Conservation (phyloP, 2,888 invertebrate genomes). For the Sarcophaga rosellei region DNA sequence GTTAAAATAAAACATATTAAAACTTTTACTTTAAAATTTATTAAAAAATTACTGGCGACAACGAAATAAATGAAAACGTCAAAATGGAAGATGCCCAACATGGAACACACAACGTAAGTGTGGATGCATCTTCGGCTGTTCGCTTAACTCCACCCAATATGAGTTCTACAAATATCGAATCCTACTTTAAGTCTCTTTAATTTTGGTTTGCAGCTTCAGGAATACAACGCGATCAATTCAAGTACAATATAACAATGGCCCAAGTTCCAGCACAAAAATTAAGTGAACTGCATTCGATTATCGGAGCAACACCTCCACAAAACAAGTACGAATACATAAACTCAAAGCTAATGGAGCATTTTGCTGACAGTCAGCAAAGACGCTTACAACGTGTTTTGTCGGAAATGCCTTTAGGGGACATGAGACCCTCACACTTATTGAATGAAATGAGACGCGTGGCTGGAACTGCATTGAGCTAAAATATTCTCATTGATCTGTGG, state of each 20-base stretch:
- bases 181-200: slow-evolving; percentile 49
- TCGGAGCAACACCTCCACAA: slow-evolving; percentile 27
- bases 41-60: background rate
- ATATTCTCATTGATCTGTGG: too few relatives aligned
- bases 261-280: slow-evolving; percentile 38
- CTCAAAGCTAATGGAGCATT: slow-evolving; percentile 21
- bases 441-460: too few relatives aligned
- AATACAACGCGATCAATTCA: slow-evolving; percentile 16
- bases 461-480: too few relatives aligned
- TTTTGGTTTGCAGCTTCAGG: slow-evolving; percentile 52
- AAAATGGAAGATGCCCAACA: background rate
- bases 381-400: slow-evolving; percentile 41
- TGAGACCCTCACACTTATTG: too few relatives aligned
- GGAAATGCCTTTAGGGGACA: too few relatives aligned
- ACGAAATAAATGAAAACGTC: background rate
- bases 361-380: slow-evolving; percentile 48
- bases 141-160: slow-evolving; percentile 46
- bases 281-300: slow-evolving; percentile 32
- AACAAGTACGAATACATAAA: slow-evolving; percentile 52
- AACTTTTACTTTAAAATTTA: too few relatives aligned
- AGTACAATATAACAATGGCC: slow-evolving; percentile 47
- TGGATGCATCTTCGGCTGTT: background rate
- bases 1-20: too few relatives aligned
- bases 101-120: background rate
- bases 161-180: slow-evolving; percentile 46